Conservation (phyloP, 92 coral and sea anemone genomes). For the Siderastrea siderea region DNA sequence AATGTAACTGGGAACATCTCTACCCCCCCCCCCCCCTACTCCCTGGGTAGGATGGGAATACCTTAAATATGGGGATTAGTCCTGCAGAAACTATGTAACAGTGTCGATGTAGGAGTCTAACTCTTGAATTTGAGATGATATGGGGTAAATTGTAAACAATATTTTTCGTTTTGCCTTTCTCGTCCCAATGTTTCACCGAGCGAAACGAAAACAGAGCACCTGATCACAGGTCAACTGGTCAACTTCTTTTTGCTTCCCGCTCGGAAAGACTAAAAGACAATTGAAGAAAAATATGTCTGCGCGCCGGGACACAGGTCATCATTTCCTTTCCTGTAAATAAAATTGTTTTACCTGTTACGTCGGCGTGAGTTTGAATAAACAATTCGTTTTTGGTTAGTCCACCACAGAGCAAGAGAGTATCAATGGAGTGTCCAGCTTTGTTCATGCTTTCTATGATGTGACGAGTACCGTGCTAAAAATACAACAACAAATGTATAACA, state of each 20-base stretch:
- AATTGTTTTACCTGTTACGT: conserved; percentile 82
- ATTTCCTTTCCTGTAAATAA: neutral
- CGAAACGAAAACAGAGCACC: too few relatives aligned
- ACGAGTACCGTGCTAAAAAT: conserved; percentile 89
- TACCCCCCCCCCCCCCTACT: too few relatives aligned
- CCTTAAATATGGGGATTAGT: too few relatives aligned
- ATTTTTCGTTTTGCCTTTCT: too few relatives aligned
- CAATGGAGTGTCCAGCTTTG: conserved; percentile 80
- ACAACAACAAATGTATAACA: neutral
- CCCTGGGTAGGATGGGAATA: too few relatives aligned
- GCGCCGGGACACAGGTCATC: neutral
- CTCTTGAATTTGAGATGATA: too few relatives aligned
- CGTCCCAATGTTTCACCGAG: too few relatives aligned
- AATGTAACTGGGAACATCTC: too few relatives aligned
- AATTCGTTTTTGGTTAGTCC: conserved; percentile 86
- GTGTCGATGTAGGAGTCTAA: neutral
- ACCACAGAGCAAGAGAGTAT: conserved; percentile 90
- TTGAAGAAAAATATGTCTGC: neutral
- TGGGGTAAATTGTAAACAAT: too few relatives aligned
- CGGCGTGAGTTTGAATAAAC: conserved; percentile 91
- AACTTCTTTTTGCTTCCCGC: neutral
- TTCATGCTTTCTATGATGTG: conserved; percentile 90
- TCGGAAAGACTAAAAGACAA: neutral
- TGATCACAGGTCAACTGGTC: too few relatives aligned
- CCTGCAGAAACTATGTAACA: neutral